Conservation (phyloP, 2,888 invertebrate genomes). For the Sialis fuliginosa region DNA sequence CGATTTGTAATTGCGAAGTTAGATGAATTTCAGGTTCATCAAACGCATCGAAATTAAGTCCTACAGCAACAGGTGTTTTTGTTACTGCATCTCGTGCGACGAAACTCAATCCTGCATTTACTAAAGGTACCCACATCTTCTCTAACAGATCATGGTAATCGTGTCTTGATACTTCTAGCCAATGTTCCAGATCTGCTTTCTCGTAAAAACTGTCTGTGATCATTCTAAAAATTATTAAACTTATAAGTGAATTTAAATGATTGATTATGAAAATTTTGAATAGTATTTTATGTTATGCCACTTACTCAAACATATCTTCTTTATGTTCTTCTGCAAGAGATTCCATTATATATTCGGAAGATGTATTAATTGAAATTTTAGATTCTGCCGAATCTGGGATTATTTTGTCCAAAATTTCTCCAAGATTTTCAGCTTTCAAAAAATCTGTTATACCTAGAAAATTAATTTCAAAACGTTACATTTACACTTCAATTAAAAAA, state of each 20-base stretch:
- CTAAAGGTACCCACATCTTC: conserved; percentile 48
- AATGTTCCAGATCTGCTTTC: conserved; percentile 72
- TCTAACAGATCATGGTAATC: conserved; percentile 55
- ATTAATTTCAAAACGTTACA: neutral
- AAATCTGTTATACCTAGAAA: conserved; percentile 57
- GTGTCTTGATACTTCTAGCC: conserved; percentile 44
- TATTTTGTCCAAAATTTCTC: conserved; percentile 48
- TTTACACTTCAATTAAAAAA: neutral
- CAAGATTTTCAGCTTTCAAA: conserved; percentile 49
- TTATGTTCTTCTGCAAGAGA: conserved; percentile 43
- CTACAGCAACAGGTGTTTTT: conserved; percentile 38
- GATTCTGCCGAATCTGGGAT: conserved; percentile 13
- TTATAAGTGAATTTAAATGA: conserved; percentile 1
- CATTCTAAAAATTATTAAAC: conserved; percentile 36
- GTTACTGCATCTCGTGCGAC: conserved; percentile 28
- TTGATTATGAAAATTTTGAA: conserved; percentile 2
- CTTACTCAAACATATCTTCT: conserved; percentile 51
- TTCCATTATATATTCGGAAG: conserved; percentile 29
- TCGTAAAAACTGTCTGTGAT: conserved; percentile 70
- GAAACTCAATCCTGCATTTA: conserved; percentile 57
- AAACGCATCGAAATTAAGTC: conserved; percentile 63
- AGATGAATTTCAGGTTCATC: conserved; percentile 61
- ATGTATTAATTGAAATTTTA: conserved; percentile 14
- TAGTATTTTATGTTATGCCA: conserved; percentile 10
- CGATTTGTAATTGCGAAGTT: conserved; percentile 46